Evolutionary conservation across 2,888 invertebrate species (phyloP).

Genomic region (Magallana nippona): DNA sequence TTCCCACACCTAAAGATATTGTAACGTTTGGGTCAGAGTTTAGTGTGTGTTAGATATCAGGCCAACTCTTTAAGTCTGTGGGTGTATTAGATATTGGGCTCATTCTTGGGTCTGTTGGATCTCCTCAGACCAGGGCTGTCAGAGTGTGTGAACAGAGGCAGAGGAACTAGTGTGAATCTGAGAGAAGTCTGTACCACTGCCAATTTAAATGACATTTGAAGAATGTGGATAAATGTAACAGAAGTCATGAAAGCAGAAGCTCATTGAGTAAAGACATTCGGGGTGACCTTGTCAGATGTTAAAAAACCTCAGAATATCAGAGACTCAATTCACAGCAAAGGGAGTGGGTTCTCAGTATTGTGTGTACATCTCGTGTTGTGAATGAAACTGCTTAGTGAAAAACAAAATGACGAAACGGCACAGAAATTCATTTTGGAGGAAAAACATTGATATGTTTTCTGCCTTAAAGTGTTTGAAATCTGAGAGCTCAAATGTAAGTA

Average conservation of each 20-base stretch:
- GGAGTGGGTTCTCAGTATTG: constrained; percentile 4
- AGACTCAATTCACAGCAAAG: background rate
- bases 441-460: background rate
- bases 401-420: constrained; percentile 7
- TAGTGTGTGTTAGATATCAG: background rate
- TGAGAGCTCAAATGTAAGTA: constrained; percentile 7
- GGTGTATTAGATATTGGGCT: too few species aligned
- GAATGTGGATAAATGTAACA: constrained; percentile 31
- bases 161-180: background rate
- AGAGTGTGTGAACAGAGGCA: background rate
- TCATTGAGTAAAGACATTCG: constrained; percentile 18
- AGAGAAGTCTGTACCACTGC: constrained; percentile 18
- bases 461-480: constrained; percentile 20
- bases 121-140: background rate
- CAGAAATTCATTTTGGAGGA: constrained; percentile 20
- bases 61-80: too few species aligned
- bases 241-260: background rate
- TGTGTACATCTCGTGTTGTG: background rate
- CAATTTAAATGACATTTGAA: constrained; percentile 16
- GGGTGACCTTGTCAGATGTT: constrained; percentile 9
- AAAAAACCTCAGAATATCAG: background rate
- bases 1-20: constrained; percentile 18
- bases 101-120: too few species aligned
- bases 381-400: background rate
- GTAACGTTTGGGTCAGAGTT: background rate